Percentiles rank a stretch among this genome's conserved stretches.
phyloP scores from a whole-genome alignment of 2,113 vertebrate genomes.

The Grantiella picta region DNA sequence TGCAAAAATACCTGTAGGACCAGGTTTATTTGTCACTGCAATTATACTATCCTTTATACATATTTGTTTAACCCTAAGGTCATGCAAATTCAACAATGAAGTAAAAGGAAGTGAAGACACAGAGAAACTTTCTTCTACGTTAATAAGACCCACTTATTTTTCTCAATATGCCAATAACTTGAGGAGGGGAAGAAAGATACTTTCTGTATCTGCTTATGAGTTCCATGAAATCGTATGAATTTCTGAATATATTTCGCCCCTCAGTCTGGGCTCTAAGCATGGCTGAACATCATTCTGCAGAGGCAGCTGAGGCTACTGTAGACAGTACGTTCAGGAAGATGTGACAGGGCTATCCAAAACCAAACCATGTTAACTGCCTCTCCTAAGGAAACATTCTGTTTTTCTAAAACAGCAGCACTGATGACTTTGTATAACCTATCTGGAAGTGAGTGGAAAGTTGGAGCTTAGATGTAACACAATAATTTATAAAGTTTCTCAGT shows the following conservation, averaged over 20 bases:
- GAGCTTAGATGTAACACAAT: neutral
- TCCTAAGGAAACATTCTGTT: neutral
- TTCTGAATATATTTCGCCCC: neutral
- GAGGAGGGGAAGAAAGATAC: neutral
- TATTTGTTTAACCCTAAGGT: slow-evolving; percentile 39
- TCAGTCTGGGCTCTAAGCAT: neutral
- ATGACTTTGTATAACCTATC: neutral
- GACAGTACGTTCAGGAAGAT: neutral
- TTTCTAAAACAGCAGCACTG: neutral
- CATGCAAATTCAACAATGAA: neutral
- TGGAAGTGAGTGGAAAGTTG: neutral
- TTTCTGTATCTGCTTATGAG: neutral
- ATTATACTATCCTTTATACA: neutral
- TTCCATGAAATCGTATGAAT: neutral
- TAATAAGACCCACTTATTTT: neutral
- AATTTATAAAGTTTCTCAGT: neutral
- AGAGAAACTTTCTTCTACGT: neutral
- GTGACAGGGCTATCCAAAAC: neutral
- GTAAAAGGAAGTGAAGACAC: neutral
- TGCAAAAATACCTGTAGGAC: neutral
- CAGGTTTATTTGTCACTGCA: slow-evolving; percentile 4
- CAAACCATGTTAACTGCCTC: neutral
- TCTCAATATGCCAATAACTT: neutral
- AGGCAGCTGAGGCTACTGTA: neutral
- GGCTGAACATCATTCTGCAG: neutral